A percentile compares a stretch with the other conserved stretches of the same genome.
Evolutionary conservation across 2,888 invertebrate species (phyloP).

Genomic region (Drosophila conformis): DNA sequence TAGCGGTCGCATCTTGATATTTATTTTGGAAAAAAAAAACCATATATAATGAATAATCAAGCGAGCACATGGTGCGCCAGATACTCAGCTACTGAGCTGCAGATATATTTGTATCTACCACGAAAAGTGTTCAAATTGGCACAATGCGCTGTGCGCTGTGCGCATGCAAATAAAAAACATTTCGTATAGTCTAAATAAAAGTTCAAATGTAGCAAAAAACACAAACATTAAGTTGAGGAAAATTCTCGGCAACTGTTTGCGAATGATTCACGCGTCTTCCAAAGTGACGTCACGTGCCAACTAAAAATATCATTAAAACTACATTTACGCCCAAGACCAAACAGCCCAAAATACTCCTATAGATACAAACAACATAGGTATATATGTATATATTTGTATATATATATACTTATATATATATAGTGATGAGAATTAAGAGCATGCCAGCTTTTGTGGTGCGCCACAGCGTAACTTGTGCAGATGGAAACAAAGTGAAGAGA

Average conservation of each 20-base stretch:
- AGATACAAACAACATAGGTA: conserved; percentile 18
- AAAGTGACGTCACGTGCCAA: conserved; percentile 71
- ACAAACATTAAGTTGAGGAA: conserved; percentile 35
- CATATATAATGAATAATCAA: conserved; percentile 68
- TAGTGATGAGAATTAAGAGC: conserved; percentile 68
- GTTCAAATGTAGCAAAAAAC: conserved; percentile 42
- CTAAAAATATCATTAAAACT: conserved; percentile 76
- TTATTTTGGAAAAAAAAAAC: conserved; percentile 41
- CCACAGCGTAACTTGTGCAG: conserved; percentile 8
- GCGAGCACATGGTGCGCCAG: conserved; percentile 62
- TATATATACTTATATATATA: conserved; percentile 7
- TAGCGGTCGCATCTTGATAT: conserved; percentile 48
- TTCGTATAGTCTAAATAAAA: conserved; percentile 56
- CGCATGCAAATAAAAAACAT: conserved; percentile 57
- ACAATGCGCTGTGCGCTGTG: conserved; percentile 62
- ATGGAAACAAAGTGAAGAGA: conserved; percentile 47
- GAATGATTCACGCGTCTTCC: conserved; percentile 51
- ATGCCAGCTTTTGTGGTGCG: conserved; percentile 47
- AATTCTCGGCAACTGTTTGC: conserved; percentile 34
- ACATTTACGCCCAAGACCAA: conserved; percentile 61
- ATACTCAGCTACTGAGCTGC: conserved; percentile 36
- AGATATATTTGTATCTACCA: conserved; percentile 52
- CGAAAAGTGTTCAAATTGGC: conserved; percentile 68
- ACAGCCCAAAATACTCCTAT: conserved; percentile 40
- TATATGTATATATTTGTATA: conserved; percentile 13